A percentile compares a stretch with the other conserved stretches of the same genome.
phyloP scores from a whole-genome alignment of 2,113 vertebrate genomes.

The Leptocoma aspasia region DNA sequence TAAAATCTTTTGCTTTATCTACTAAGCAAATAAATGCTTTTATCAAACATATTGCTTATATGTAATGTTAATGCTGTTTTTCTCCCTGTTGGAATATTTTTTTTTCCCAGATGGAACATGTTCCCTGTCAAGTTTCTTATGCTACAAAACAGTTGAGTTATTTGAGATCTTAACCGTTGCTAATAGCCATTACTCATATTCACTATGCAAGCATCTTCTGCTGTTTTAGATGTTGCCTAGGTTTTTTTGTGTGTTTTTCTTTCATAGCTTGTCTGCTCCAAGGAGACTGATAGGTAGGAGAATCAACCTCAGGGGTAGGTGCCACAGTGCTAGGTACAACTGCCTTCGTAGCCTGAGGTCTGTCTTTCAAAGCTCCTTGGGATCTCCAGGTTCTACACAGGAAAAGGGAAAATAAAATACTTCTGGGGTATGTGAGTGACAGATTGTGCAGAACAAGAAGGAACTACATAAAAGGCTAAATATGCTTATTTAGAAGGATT shows the following conservation, averaged over 20 bases:
- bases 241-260: background rate
- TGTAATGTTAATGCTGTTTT: background rate
- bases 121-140: conserved; percentile 20
- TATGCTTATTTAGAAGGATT: background rate
- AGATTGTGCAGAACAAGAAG: background rate
- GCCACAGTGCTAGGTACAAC: background rate
- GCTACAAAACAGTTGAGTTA: conserved; percentile 36
- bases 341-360: background rate
- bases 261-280: background rate
- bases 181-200: background rate
- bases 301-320: background rate
- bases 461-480: background rate
- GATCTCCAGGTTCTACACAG: background rate
- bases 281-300: background rate
- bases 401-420: background rate
- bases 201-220: background rate
- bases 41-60: background rate
- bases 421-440: background rate
- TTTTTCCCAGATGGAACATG: background rate
- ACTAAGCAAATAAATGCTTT: background rate
- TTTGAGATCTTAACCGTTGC: conserved; percentile 8
- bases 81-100: background rate
- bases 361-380: background rate
- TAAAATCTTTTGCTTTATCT: background rate
- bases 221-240: background rate